Percentiles rank a stretch among this genome's conserved stretches.
These are phyloP conservation scores for Labrus mixtus DNA, from an alignment of 2,113 vertebrate species.

Conservation along the genomic window DNA sequence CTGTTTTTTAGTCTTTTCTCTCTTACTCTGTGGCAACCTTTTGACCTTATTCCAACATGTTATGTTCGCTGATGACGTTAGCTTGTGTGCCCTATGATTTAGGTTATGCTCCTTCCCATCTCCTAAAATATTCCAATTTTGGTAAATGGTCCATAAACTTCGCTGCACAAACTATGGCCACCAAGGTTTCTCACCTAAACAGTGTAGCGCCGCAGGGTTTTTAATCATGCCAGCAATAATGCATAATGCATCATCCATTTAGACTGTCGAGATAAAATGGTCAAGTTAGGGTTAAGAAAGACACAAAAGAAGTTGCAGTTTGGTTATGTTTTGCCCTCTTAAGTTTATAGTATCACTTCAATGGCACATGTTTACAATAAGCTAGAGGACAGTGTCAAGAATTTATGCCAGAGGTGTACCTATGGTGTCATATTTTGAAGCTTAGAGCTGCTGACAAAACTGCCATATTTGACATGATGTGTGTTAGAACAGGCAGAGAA, in stretches of 20 bases:
- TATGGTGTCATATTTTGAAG: not conserved
- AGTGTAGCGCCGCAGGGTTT: too few species aligned
- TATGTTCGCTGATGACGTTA: too few species aligned
- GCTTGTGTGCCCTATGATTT: too few species aligned
- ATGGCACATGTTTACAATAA: not conserved
- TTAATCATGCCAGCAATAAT: not conserved
- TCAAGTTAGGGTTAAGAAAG: not conserved
- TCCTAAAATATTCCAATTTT: too few species aligned
- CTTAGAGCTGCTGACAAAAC: not conserved
- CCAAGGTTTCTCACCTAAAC: too few species aligned
- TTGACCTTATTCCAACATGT: not conserved
- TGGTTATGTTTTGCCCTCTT: not conserved
- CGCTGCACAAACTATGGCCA: too few species aligned
- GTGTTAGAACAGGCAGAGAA: not conserved
- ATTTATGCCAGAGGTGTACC: not conserved
- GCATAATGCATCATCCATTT: rapidly evolving
- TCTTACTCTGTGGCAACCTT: not conserved
- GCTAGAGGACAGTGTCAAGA: not conserved
- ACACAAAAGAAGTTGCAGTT: not conserved
- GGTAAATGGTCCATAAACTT: too few species aligned
- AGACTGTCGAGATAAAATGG: not conserved
- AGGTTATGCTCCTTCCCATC: too few species aligned
- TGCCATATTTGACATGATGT: not conserved
- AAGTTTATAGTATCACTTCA: not conserved
- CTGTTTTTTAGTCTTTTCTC: too few species aligned